Evolutionary conservation across 2,113 vertebrate genomes (phyloP).

Genomic region (Elephantulus edwardii): DNA sequence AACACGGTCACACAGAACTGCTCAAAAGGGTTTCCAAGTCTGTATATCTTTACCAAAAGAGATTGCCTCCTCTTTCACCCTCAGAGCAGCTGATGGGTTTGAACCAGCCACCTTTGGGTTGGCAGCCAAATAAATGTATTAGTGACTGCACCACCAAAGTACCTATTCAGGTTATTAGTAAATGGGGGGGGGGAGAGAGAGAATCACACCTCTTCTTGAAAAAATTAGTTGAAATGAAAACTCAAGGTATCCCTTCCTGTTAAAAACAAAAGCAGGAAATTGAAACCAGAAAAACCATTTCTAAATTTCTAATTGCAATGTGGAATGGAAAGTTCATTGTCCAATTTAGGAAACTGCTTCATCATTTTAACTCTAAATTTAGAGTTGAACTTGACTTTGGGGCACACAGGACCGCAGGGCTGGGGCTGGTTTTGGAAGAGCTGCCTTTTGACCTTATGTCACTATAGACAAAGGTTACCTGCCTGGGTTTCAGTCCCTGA

Average conservation of each 20-base stretch:
- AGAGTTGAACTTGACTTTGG: background rate
- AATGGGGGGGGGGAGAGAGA: background rate
- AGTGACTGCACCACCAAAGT: no score
- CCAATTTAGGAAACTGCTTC: slow-evolving; percentile 36
- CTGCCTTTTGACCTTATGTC: background rate
- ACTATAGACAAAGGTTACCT: background rate
- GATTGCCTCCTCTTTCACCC: no score
- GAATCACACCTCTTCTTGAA: background rate
- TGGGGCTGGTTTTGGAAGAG: background rate
- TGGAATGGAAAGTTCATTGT: slow-evolving; percentile 19
- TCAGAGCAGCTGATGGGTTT: no score
- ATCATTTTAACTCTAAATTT: background rate
- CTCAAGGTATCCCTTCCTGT: background rate
- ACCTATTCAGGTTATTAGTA: background rate
- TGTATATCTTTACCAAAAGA: no score
- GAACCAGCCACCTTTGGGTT: no score
- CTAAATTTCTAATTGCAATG: background rate
- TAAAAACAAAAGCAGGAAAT: background rate
- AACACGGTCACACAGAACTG: no score
- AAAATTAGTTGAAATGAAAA: background rate
- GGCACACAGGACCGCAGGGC: background rate
- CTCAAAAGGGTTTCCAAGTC: no score
- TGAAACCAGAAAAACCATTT: slow-evolving; percentile 6
- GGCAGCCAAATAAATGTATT: no score
- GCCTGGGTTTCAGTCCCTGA: background rate